These are phyloP conservation scores for Nebria brevicollis DNA, from an alignment of 2,888 invertebrate species.

Conservation along the genomic window DNA sequence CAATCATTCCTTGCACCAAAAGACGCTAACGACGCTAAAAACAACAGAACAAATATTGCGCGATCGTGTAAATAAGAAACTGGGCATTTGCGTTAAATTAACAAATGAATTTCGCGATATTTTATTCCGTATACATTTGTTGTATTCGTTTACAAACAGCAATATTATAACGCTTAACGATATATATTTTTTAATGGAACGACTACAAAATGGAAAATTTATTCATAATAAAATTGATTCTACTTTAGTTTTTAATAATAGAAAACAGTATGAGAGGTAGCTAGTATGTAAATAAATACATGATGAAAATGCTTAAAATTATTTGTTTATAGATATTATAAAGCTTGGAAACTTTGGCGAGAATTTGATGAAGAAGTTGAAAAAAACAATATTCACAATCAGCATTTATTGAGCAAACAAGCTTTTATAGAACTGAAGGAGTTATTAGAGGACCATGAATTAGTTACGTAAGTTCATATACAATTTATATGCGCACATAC, in stretches of 20 bases:
- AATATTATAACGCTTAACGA: conserved; percentile 52
- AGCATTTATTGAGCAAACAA: conserved; percentile 32
- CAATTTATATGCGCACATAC: not conserved
- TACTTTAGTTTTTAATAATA: conserved; percentile 53
- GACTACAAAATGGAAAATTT: conserved; percentile 49
- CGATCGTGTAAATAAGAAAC: conserved; percentile 51
- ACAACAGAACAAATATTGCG: conserved; percentile 53
- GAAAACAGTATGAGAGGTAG: conserved; percentile 54
- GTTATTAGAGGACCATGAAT: conserved; percentile 9
- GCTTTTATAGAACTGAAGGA: conserved; percentile 23
- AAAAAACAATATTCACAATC: conserved; percentile 28
- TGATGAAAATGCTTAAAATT: no score
- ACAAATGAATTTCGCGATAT: conserved; percentile 50
- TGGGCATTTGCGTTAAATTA: conserved; percentile 55
- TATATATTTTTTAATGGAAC: conserved; percentile 51
- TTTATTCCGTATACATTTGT: conserved; percentile 53
- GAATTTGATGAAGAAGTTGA: conserved; percentile 25
- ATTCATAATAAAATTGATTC: conserved; percentile 50
- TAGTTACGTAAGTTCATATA: conserved; percentile 13
- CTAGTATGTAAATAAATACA: no score
- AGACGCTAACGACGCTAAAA: conserved; percentile 53
- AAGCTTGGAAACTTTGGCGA: conserved; percentile 11
- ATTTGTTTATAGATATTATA: conserved; percentile 26
- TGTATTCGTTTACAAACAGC: conserved; percentile 55
- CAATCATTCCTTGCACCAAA: conserved; percentile 52